Evolutionary conservation across 30 jellyfish, hydroid and myxozoan genomes (phyloP).

Genomic region (Hydractinia symbiolongicarpus): DNA sequence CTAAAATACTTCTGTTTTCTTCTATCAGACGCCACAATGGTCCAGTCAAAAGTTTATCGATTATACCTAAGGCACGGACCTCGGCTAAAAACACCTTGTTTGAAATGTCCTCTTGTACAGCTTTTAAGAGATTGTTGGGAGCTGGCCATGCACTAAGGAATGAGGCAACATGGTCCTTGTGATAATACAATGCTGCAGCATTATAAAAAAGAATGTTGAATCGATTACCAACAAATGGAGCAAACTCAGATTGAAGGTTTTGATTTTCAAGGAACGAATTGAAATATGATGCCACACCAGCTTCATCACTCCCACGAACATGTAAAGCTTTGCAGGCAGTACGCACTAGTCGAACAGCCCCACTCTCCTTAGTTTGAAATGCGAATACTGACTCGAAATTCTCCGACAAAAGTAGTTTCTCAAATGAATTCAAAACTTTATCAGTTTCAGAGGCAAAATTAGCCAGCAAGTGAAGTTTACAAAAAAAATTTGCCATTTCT

Average conservation of each 20-base stretch:
- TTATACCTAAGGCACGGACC: constrained; percentile 22
- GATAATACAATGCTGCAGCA: constrained; percentile 23
- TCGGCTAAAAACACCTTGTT: constrained; percentile 32
- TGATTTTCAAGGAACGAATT: background rate
- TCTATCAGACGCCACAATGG: constrained; percentile 29
- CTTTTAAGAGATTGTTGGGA: constrained; percentile 29
- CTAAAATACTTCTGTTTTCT: background rate
- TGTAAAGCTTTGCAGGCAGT: constrained; percentile 29
- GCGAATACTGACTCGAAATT: no score
- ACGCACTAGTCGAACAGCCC: background rate
- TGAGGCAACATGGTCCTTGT: constrained; percentile 8
- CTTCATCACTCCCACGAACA: constrained; percentile 7
- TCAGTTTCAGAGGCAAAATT: no score
- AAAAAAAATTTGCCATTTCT: no score
- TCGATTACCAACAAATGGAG: constrained; percentile 29
- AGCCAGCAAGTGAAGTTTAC: no score
- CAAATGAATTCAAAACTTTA: no score
- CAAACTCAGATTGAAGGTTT: background rate
- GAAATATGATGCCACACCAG: constrained; percentile 19
- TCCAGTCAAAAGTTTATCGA: constrained; percentile 30
- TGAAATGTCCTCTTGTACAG: constrained; percentile 30
- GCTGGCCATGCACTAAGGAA: constrained; percentile 22
- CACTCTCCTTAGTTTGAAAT: background rate
- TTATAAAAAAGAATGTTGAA: constrained; percentile 11
- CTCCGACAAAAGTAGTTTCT: no score